Base-by-base conservation (phyloP, 1,140 invertebrate genomes). In the Magallana gigas region DNA sequence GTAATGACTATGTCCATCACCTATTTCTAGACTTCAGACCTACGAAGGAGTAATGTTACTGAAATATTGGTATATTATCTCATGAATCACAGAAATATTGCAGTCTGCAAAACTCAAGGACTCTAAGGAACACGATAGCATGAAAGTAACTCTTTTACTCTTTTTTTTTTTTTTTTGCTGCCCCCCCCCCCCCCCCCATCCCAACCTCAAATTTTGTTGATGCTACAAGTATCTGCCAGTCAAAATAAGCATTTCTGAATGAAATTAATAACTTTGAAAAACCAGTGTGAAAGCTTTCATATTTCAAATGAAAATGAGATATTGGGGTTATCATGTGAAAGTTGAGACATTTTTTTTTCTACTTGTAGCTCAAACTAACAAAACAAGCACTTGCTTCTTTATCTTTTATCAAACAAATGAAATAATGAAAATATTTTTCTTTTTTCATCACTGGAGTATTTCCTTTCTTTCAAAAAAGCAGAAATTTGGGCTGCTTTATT, bases 1-100 rank as follows among this genome's bases (percentile, higher is more conserved):
- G 23, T 76, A 76, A 76, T 76, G 8, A 76, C 68, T 29, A 36
- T 76, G 68, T 76, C 68, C 68, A 76, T 76, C 68, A 76, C 23
- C 14, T 76, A 11, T 76, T 29, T 76, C 23, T 11, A 29, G 68
- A 9, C 36, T 76, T 8, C 23, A 29, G 36, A 14, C 68, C 68
- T 23, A 76, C 8, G 23, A 29, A 76, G 68, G 11, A 29, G 36
- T 76, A 76, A 76, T 76, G 36, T 76, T 76, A 76, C 68, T 48
- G 36, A 76, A 76, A 36, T 76, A 76, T 36, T 29, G 68, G 68
- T 8, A 76, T 76, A 12, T 29, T 76, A 29, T 76, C 68, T 76
- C 68, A 36, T 76, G 23, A 29, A 76, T 76, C 68, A 76, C 68
- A 29, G 8, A 23, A 23, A 76, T 76, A 29, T 29, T 36, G 68